Base-by-base conservation (phyloP, 2,888 invertebrate species). In the Conistra vaccinii region DNA sequence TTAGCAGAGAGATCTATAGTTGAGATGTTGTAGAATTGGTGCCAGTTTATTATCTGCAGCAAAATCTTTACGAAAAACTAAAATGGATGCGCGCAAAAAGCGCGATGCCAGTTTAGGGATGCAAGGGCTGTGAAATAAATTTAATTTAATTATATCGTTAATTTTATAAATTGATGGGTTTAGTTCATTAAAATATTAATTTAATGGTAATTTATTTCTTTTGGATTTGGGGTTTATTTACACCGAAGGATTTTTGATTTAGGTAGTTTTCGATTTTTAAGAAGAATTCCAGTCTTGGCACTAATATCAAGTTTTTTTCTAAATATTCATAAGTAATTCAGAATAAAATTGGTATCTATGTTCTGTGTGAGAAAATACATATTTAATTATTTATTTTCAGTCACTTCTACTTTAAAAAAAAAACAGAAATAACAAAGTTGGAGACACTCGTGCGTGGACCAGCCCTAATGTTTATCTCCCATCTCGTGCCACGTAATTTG, bases 401-500 rank as follows among this genome's bases (percentile, higher is more conserved):
- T 48, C 45, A 48, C 6, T 20, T 48, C 2, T 20, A 48, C 20
- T n/a, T n/a, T n/a, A n/a, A n/a, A n/a, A n/a, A n/a, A n/a, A n/a
- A n/a, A n/a, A n/a, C n/a, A n/a, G n/a, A n/a, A n/a, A n/a, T n/a
- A n/a, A n/a, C n/a, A 4, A 26, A 55, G 53, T 45, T 20, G 32
- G 51, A n/a, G 23, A 14, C 26, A 14, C n/a, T 61, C 23, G 23
- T 32, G 87, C 23, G 23, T 32, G 87, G 79, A 84, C 14, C 94
- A 96, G 76, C 96, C 96, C 95, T 96, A 88, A 62, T 55, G 20
- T 80, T 92, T 94, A 96, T 96, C 95, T 93, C 35, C 88, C 91
- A 95, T 95, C 96, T 96, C 95, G 95, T 95, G 95, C 95, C 92
- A 94, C 91, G 96, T 96, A 96, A 96, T 95, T 95, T 96, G 96